Evolutionary conservation across 1,140 invertebrate species (phyloP).

Genomic region (Drosophila sturtevanti): DNA sequence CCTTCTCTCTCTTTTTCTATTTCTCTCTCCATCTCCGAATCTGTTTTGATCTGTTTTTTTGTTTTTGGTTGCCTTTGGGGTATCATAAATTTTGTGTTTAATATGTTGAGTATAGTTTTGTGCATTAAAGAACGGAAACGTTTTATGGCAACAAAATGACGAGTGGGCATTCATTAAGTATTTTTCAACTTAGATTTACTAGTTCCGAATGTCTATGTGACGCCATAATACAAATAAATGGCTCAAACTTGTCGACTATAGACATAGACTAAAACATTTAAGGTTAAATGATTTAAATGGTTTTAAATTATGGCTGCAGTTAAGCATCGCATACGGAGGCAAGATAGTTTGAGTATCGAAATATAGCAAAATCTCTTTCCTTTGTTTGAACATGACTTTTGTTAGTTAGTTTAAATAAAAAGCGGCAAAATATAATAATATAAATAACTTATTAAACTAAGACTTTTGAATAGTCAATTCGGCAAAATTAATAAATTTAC

Average conservation of each 20-base stretch:
- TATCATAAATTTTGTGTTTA: constrained; percentile 73
- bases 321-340: not conserved
- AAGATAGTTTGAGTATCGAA: not conserved
- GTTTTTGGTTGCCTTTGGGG: constrained; percentile 48
- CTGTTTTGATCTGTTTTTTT: constrained; percentile 27
- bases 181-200: constrained; percentile 13
- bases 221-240: not conserved
- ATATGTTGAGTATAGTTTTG: constrained; percentile 69
- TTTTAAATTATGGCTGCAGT: not conserved
- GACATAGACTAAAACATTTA: not conserved
- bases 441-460: too few species aligned
- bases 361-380: not conserved
- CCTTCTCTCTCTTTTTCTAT: constrained; percentile 1
- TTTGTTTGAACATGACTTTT: too few species aligned
- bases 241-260: not conserved
- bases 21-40: not conserved
- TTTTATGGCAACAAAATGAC: constrained; percentile 43
- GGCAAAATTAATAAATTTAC: too few species aligned
- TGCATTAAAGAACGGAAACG: constrained; percentile 60
- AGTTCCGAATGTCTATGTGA: not conserved
- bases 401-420: too few species aligned
- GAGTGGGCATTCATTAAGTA: constrained; percentile 57
- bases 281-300: not conserved
- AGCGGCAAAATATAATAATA: too few species aligned
- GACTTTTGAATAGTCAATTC: too few species aligned